phyloP scores from a whole-genome alignment of 35 echinoderm and acorn worm species.

The Ophiothrix spiculata region DNA sequence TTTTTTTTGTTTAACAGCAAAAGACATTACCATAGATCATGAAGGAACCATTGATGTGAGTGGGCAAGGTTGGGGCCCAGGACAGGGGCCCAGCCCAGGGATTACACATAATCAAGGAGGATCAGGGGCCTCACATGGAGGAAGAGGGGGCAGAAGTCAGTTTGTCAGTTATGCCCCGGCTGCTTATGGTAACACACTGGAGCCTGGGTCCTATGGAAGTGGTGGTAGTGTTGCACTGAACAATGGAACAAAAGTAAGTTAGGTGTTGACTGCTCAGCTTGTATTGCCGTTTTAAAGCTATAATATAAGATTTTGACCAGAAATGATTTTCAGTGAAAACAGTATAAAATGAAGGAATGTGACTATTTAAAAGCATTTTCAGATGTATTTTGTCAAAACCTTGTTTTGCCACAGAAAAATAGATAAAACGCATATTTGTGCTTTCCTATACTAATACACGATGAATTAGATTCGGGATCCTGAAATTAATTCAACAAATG shows the following conservation, averaged over 20 bases:
- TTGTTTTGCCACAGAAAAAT: background rate
- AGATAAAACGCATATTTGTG: too few relatives aligned
- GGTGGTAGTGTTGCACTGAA: constrained; percentile 48
- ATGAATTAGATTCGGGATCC: too few relatives aligned
- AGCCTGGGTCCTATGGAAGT: constrained; percentile 60
- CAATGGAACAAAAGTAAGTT: constrained; percentile 15
- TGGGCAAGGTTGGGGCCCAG: constrained; percentile 38
- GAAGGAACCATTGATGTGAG: constrained; percentile 61
- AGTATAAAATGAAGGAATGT: background rate
- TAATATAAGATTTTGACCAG: background rate
- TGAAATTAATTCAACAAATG: background rate
- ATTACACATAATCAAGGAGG: constrained; percentile 43
- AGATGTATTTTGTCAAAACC: background rate
- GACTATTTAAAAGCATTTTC: background rate
- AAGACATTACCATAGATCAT: constrained; percentile 53
- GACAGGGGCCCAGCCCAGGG: constrained; percentile 52
- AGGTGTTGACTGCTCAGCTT: background rate
- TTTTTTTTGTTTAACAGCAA: constrained; percentile 39
- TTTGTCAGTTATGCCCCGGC: constrained; percentile 18
- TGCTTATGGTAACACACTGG: constrained; percentile 59
- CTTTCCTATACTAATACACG: too few relatives aligned
- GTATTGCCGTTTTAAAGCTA: background rate
- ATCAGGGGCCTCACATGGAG: constrained; percentile 82
- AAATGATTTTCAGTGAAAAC: background rate
- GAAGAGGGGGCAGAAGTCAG: constrained; percentile 53